Evolutionary conservation across 2,888 invertebrate species (phyloP), one percentile per base, ranked within the genome.

Genomic region (Rhamnusium bicolor): DNA sequence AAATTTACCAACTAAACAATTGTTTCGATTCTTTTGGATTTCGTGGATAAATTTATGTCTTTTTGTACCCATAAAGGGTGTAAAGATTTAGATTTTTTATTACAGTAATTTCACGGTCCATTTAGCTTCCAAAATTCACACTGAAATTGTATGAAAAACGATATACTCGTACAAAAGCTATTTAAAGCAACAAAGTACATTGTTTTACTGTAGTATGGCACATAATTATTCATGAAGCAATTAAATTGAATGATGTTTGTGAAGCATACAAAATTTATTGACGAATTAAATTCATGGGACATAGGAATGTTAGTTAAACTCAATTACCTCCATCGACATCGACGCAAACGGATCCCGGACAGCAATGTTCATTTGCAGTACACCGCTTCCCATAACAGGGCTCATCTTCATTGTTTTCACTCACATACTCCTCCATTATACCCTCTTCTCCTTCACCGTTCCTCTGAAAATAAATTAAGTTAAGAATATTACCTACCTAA

Each of bases 341-440:
- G 40, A 93, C 91, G 86, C 96, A 96, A 71, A 96, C 92, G 12
- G 93, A 92, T 10, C 94, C 94, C 0, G 94, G 93, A 88, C 96
- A 96, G 88, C 96, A 96, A 85, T 95, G 93, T 16, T 95, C 95
- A 84, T 95, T 96, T 75, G 92, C 91, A 2, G 91, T 90, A 84
- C 96, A 96, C 18, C 91, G 92, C 63, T 92, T 91, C 78, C 93
- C 94, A 85, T 94, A 94, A 87, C 96, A 96, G 21, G 94, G 93
- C 56, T 94, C 94, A 27, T 93, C 93, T 0, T 90, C 88, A 6
- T 85, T 86, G 46, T 69, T 72, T 62, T 89, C 90, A 40, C 87
- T 89, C 68, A 91, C 90, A 72, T 89, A 86, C 47, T 89, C 89
- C 72, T 88, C 88, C 60, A 88, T 67, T 29, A 87, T 84, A n/a